Percentiles rank a stretch among this genome's conserved stretches.
Evolutionary conservation across 1,140 invertebrate species (phyloP).

Genomic region (Papilio aristodemus): DNA sequence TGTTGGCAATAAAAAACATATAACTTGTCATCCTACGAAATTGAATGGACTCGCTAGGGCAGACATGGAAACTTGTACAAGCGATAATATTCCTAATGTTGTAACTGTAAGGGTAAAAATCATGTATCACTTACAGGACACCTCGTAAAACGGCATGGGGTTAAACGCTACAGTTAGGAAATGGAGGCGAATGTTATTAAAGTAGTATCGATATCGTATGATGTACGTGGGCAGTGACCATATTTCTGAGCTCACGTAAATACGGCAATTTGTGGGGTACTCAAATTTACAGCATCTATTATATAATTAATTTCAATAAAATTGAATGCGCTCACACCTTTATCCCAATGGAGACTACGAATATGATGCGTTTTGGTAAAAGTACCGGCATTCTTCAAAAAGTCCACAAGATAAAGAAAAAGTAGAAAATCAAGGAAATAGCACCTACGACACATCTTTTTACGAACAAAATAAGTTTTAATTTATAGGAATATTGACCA

Average conservation of each 20-base stretch:
- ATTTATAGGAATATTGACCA: too few species aligned
- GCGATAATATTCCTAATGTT: constrained; percentile 34
- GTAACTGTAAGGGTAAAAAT: constrained; percentile 38
- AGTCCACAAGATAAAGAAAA: too few species aligned
- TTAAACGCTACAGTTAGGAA: constrained; percentile 53
- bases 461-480: too few species aligned
- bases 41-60: constrained; percentile 64
- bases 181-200: constrained; percentile 46
- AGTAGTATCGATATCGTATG: constrained; percentile 33
- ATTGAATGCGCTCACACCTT: too few species aligned
- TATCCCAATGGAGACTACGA: too few species aligned
- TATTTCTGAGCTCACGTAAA: background rate
- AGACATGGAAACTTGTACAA: constrained; percentile 41
- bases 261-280: background rate
- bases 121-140: constrained; percentile 32
- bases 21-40: constrained; percentile 69
- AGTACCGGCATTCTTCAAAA: too few species aligned
- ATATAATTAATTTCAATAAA: too few species aligned
- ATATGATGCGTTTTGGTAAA: too few species aligned
- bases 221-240: constrained; percentile 22
- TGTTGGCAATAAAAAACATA: constrained; percentile 74
- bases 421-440: too few species aligned
- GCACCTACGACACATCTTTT: too few species aligned
- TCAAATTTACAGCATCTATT: background rate
- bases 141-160: constrained; percentile 58